phyloP scores from a whole-genome alignment of 2,888 invertebrate genomes.

The Eulithis prunata region DNA sequence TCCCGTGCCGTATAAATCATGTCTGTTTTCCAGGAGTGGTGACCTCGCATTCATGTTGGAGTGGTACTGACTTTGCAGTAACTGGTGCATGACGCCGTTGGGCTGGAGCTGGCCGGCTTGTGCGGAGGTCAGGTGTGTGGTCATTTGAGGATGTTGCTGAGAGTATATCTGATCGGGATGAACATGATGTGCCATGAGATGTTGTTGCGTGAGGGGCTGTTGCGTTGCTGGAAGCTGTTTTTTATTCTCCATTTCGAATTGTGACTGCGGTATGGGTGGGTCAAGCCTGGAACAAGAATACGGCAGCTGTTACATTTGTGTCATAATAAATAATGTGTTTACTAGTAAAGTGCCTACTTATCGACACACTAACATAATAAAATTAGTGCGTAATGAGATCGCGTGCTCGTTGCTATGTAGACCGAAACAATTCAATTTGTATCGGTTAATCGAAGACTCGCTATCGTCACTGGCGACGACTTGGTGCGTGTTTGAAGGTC shows the following conservation, averaged over 20 bases:
- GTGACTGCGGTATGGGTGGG: conserved; percentile 86
- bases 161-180: conserved; percentile 79
- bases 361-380: conserved; percentile 7
- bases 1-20: conserved; percentile 83
- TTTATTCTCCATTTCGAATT: conserved; percentile 88
- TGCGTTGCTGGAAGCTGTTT: conserved; percentile 81
- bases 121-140: conserved; percentile 68
- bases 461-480: conserved; percentile 62
- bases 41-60: conserved; percentile 79
- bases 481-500: conserved; percentile 37
- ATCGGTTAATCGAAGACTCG: conserved; percentile 60
- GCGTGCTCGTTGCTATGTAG: conserved; percentile 54
- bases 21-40: conserved; percentile 82
- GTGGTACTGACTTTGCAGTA: conserved; percentile 77
- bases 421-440: conserved; percentile 62
- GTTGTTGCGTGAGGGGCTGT: conserved; percentile 81
- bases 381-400: conserved; percentile 34
- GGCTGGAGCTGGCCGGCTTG: conserved; percentile 76
- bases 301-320: conserved; percentile 24
- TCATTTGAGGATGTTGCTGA: conserved; percentile 69
- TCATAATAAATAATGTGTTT: background rate
- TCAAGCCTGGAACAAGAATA: conserved; percentile 86
- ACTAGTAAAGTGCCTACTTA: background rate
- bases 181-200: conserved; percentile 77
- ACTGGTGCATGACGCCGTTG: conserved; percentile 84